Base-by-base conservation (phyloP, 2,888 invertebrate genomes). In the Xylocampa areola region DNA sequence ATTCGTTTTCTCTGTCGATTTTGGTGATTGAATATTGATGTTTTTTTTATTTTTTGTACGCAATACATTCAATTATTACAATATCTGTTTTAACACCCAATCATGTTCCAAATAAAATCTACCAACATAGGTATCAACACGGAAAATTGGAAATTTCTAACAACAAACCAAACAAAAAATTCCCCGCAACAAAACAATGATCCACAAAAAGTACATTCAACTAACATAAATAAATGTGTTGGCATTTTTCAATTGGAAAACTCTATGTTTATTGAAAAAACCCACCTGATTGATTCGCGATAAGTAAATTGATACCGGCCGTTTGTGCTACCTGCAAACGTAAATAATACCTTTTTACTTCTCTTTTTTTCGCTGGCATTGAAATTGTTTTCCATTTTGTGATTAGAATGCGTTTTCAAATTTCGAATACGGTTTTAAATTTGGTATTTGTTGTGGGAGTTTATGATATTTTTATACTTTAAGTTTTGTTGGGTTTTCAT, bases 271-370 rank as follows among this genome's bases (percentile, higher is more conserved):
- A 58, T 58, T 53, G 41, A 40, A 43, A 58, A 45, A 45, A 47
- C 27, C 13, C 32, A 44, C 17, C 37, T 47, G 50, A 54, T 58
- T 63, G 58, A 63, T 58, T 50, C 35, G 17, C 32, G 58, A 50
- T 63, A 54, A 54, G 63, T 47, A 54, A 63, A 63, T 63, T 53
- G 53, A 39, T 53, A 58, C 21, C 29, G 27, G 44, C 39, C 41
- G 41, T 29, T 48, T 48, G 27, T 41, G 21, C n/a, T 48, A 53
- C 49, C 41, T 36, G 35, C 8, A 13, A 48, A 35, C 27, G 33
- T 25, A 41, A 37, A 19, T 35, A 49, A 32, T 41, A 39, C 10
- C 51, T 32, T 36, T 37, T 43, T n/a, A n/a, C n/a, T n/a, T n/a
- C n/a, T n/a, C 2, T 13, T 10, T 21, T 43, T 10, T 23, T 11